A percentile compares a stretch with the other conserved stretches of the same genome.
phyloP scores from a whole-genome alignment of 2,888 invertebrate genomes.

The Apoderus coryli region DNA sequence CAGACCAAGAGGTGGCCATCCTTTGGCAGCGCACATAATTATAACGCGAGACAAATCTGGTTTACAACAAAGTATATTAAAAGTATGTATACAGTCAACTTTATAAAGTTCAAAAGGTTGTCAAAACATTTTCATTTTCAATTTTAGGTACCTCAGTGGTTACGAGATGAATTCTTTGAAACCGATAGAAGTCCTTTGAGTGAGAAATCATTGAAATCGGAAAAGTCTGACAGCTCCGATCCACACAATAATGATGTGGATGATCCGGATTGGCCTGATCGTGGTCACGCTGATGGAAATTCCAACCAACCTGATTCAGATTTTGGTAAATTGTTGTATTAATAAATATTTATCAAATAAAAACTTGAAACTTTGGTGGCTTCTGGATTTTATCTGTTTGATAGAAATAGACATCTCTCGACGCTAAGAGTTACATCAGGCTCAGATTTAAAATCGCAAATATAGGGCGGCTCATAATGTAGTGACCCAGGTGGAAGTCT shows the following conservation, averaged over 20 bases:
- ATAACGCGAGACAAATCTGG: constrained; percentile 83
- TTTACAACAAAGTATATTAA: constrained; percentile 69
- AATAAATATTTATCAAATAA: too few relatives aligned
- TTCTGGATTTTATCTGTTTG: too few relatives aligned
- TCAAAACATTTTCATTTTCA: constrained; percentile 1
- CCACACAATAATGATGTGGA: constrained; percentile 36
- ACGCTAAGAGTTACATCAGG: too few relatives aligned
- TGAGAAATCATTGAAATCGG: constrained; percentile 28
- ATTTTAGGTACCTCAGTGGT: constrained; percentile 58
- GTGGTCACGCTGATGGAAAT: constrained; percentile 69
- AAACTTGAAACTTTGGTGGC: too few relatives aligned
- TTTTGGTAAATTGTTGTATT: constrained; percentile 60
- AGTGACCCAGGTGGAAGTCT: too few relatives aligned
- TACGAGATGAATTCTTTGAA: constrained; percentile 47
- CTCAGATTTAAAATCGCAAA: too few relatives aligned
- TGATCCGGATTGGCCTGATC: constrained; percentile 53
- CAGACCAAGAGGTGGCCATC: constrained; percentile 61
- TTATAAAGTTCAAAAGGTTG: background rate
- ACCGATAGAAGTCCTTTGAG: constrained; percentile 29
- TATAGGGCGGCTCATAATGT: too few relatives aligned
- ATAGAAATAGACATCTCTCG: too few relatives aligned
- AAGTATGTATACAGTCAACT: constrained; percentile 36
- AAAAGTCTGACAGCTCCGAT: constrained; percentile 35
- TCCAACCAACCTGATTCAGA: constrained; percentile 79
- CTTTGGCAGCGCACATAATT: constrained; percentile 74